These are phyloP conservation scores for Psittacula derbiana DNA, from an alignment of 2,797 vertebrate species.

Conservation along the genomic window DNA sequence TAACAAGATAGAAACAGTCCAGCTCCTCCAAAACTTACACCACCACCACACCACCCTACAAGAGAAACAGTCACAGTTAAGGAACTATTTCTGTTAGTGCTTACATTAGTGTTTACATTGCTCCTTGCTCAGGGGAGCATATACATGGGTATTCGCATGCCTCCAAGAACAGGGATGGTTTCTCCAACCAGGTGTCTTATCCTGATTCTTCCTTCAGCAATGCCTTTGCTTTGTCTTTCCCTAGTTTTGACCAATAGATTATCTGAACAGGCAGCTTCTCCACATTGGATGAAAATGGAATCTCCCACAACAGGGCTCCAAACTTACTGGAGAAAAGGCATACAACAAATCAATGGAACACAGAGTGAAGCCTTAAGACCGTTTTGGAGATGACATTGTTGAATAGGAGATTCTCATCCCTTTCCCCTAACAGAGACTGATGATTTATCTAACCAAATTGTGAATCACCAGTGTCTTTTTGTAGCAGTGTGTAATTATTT, in stretches of 20 bases:
- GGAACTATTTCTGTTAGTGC: not conserved
- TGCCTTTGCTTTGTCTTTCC: not conserved
- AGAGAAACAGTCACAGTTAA: not conserved
- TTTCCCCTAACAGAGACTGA: not conserved
- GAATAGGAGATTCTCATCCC: not conserved
- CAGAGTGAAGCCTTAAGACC: not conserved
- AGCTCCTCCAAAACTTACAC: not conserved
- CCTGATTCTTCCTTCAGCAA: not conserved
- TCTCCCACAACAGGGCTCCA: not conserved
- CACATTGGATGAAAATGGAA: not conserved
- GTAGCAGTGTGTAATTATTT: not conserved
- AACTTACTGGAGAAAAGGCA: not conserved
- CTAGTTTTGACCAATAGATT: not conserved
- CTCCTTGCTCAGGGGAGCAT: not conserved
- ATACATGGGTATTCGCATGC: accelerated
- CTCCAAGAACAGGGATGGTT: not conserved
- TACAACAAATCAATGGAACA: not conserved
- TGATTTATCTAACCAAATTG: not conserved
- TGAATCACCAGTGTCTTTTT: not conserved
- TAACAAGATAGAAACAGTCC: not conserved
- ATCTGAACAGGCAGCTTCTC: not conserved
- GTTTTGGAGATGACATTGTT: not conserved
- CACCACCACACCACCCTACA: accelerated
- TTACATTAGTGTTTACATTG: not conserved
- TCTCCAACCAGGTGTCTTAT: not conserved